Base-by-base conservation (phyloP, 1,140 invertebrate genomes). In the Ganaspis sp. region DNA sequence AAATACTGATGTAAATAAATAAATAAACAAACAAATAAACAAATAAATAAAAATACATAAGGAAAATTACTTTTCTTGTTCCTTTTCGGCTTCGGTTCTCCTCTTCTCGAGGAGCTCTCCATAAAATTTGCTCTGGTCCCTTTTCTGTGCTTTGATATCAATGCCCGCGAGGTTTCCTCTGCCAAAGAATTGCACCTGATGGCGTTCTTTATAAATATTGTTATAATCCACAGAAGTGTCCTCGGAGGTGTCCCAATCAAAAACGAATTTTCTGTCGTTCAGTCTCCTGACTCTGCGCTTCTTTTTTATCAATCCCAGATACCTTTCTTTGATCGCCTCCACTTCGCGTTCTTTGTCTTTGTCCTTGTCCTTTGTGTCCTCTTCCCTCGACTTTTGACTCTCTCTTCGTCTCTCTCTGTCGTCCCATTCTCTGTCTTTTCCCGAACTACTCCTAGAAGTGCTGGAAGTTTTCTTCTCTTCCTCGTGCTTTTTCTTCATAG, bases 211-310 rank as follows among this genome's bases (percentile, higher is more conserved):
- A 85, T 99, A 99, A 2, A 99, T 92, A 77, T 94, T 94, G 90
- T 99, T 99, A 85, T 99, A 99, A 93, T 99, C 99, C 78, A 96
- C 95, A 17, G 97, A 98, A 0, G 99, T 99, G 85, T 99, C 99
- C 90, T 99, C 99, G 0, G 95, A 95, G 4, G 98, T 98, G 92
- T 99, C 99, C 99, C 99, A 99, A 92, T 99, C 99, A 92, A 99
- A 99, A 0, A 99, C 98, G 93, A 99, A 99, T 92, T 99, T 99
- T 4, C 98, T 92, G 87, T 99, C 99, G 92, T 99, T 99, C 4
- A 99, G 91, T 78, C 98, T 93, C 38, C 99, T 92, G 0, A 99
- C 96, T 53, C 97, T 92, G 6, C 98, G 94, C 86, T 99, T 99
- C 87, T 98, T 99, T 86, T 99, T 99, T 0, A 98, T 92, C 17